Evolutionary conservation across 2,113 vertebrate species (phyloP).

Genomic region (Polypterus senegalus): DNA sequence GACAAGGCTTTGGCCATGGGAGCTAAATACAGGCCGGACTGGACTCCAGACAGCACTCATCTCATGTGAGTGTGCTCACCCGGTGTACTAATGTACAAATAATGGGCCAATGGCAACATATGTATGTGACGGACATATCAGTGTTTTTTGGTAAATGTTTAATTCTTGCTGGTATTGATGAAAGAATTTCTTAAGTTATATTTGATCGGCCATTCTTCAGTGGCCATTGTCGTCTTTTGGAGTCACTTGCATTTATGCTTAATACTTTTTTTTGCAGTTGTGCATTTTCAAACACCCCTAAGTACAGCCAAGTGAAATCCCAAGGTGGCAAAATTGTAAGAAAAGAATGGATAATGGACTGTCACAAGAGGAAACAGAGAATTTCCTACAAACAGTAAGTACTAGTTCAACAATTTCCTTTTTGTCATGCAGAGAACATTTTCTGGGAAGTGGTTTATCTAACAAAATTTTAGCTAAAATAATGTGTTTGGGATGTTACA

Average conservation of each 20-base stretch:
- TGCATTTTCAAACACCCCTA: constrained; percentile 82
- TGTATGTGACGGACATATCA: too few species aligned
- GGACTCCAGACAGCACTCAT: constrained; percentile 71
- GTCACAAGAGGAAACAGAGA: constrained; percentile 58
- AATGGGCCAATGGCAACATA: too few species aligned
- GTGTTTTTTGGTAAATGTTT: too few species aligned
- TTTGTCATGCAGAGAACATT: background rate
- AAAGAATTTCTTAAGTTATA: too few species aligned
- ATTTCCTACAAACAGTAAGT: constrained; percentile 62
- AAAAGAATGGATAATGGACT: constrained; percentile 81
- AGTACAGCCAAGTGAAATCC: constrained; percentile 76
- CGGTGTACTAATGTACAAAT: too few species aligned
- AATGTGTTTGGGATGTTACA: too few species aligned
- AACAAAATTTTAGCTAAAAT: too few species aligned
- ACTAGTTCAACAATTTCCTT: background rate
- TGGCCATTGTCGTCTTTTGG: background rate
- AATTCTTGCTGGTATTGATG: too few species aligned
- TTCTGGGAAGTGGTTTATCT: too few species aligned
- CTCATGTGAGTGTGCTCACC: constrained; percentile 58
- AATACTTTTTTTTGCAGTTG: constrained; percentile 44
- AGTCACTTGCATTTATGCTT: background rate
- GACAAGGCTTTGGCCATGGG: constrained; percentile 80
- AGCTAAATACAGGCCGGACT: constrained; percentile 71
- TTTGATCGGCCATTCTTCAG: too few species aligned
- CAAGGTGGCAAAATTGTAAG: constrained; percentile 68